These are phyloP conservation scores for Spicauda simplicius DNA, from an alignment of 2,888 invertebrate species.

Conservation along the genomic window DNA sequence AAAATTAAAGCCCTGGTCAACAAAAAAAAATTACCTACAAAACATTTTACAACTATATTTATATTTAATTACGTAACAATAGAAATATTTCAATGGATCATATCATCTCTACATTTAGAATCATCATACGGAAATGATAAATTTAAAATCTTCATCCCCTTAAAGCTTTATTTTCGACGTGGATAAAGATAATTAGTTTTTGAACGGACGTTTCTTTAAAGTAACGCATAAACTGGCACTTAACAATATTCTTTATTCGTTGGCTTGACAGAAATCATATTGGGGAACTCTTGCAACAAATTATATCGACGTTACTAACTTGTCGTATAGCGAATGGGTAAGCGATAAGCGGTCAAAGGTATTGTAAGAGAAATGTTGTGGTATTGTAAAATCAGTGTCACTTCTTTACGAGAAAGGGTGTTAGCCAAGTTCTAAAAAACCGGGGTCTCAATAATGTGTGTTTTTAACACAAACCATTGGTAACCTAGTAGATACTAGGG, in stretches of 20 bases:
- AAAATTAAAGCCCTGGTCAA: background rate
- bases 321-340: background rate
- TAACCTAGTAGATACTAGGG: no score
- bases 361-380: no score
- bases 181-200: conserved; percentile 46
- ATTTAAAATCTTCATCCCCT: background rate
- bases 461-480: no score
- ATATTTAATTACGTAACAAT: background rate
- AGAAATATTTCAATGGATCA: background rate
- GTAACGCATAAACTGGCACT: conserved; percentile 46
- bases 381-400: no score
- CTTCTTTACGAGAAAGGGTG: no score
- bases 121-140: background rate
- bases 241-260: conserved; percentile 51
- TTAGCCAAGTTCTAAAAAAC: no score
- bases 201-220: conserved; percentile 44
- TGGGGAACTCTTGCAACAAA: conserved; percentile 44
- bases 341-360: background rate
- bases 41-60: background rate
- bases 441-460: no score
- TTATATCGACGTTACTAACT: conserved; percentile 41
- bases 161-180: conserved; percentile 30
- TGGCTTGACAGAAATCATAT: conserved; percentile 50
- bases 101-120: background rate
- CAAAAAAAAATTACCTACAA: background rate